Percentiles rank a stretch among this genome's conserved stretches.
Evolutionary conservation across 2,888 invertebrate species (phyloP).

Genomic region (Troides oblongomaculatus): DNA sequence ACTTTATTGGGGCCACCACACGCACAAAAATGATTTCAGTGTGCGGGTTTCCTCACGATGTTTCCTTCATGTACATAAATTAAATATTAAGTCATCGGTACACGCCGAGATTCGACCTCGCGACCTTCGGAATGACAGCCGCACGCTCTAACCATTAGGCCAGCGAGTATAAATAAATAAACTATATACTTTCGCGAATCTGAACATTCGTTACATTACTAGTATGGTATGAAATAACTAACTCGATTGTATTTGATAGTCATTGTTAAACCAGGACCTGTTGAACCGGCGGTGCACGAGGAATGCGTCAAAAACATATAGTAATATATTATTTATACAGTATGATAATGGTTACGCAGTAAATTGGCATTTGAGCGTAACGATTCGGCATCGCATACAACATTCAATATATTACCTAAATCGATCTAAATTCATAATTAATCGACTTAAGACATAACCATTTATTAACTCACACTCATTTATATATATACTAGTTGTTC

Average conservation of each 20-base stretch:
- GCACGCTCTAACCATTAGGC: too few relatives aligned
- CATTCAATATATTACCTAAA: constrained; percentile 1
- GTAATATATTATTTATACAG: constrained; percentile 11
- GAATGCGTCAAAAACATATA: constrained; percentile 16
- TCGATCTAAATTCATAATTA: constrained; percentile 6
- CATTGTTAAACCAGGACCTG: constrained; percentile 19
- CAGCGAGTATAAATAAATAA: too few relatives aligned
- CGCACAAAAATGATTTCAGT: too few relatives aligned
- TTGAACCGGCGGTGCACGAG: constrained; percentile 9
- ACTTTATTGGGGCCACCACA: too few relatives aligned
- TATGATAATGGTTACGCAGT: constrained; percentile 22
- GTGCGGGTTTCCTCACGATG: too few relatives aligned
- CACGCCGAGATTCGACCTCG: too few relatives aligned
- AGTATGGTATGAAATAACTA: neutral
- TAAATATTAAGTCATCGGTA: too few relatives aligned
- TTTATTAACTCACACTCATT: neutral
- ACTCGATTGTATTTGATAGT: constrained; percentile 4
- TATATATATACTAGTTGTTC: neutral
- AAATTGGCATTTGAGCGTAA: constrained; percentile 12
- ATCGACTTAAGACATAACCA: neutral
- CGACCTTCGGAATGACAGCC: too few relatives aligned
- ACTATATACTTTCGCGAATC: too few relatives aligned
- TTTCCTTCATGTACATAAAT: too few relatives aligned
- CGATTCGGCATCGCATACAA: neutral
- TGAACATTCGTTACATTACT: neutral